A percentile compares a stretch with the other conserved stretches of the same genome.
phyloP scores from a whole-genome alignment of 2,888 invertebrate genomes.

The Augochlorella aurata region DNA sequence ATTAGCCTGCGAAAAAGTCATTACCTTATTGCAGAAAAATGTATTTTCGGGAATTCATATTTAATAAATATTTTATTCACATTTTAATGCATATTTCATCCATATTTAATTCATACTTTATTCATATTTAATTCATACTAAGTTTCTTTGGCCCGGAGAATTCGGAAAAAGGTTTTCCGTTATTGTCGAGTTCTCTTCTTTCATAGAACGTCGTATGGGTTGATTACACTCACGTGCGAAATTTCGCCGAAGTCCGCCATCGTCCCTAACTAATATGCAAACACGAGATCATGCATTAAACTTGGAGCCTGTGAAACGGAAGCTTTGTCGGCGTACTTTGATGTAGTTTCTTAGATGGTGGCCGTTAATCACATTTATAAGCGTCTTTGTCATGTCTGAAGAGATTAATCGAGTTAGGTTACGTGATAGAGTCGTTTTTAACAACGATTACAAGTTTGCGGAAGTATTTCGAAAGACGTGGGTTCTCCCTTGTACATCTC shows the following conservation, averaged over 20 bases:
- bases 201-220: too few species aligned
- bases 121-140: too few species aligned
- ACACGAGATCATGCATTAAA: not conserved
- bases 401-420: slow-evolving; percentile 1
- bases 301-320: not conserved
- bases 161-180: too few species aligned
- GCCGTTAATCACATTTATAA: slow-evolving; percentile 6
- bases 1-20: too few species aligned
- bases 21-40: too few species aligned
- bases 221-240: too few species aligned
- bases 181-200: too few species aligned
- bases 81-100: too few species aligned
- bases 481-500: not conserved
- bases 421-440: not conserved
- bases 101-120: too few species aligned
- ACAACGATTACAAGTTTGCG: not conserved
- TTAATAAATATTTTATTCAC: too few species aligned
- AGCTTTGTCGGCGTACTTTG: not conserved
- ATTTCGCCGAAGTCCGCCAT: not conserved
- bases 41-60: too few species aligned
- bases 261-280: not conserved
- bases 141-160: too few species aligned
- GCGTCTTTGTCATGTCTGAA: not conserved
- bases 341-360: not conserved
- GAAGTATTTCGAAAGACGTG: not conserved